Conservation (phyloP, 2,113 vertebrate species). For the Isurus oxyrinchus region DNA sequence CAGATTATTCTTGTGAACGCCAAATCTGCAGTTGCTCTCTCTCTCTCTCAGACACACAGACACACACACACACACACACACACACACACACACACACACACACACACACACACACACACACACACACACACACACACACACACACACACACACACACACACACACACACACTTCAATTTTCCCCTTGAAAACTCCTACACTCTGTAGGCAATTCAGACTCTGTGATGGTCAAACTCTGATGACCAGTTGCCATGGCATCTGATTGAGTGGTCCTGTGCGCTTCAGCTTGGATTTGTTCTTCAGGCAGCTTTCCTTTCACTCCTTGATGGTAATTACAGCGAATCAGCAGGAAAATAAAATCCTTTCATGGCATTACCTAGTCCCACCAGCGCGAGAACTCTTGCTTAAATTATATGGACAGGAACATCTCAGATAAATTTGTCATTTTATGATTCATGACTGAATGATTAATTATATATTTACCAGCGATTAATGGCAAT, state of each 20-base stretch:
- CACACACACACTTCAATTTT: background rate
- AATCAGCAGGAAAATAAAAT: background rate
- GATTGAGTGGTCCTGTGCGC: slow-evolving; percentile 41
- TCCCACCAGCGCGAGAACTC: background rate
- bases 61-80: background rate
- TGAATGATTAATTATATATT: slow-evolving; percentile 2
- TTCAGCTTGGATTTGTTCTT: slow-evolving; percentile 41
- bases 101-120: background rate
- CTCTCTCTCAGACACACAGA: too few species aligned
- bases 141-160: background rate
- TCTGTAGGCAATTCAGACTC: slow-evolving; percentile 14
- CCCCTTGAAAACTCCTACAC: background rate
- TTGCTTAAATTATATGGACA: background rate
- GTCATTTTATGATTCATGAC: slow-evolving; percentile 4
- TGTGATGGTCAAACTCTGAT: slow-evolving; percentile 34
- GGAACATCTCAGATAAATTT: background rate
- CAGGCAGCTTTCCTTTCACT: slow-evolving; percentile 42
- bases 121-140: background rate
- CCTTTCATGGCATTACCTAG: background rate
- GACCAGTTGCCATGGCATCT: slow-evolving; percentile 57
- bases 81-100: background rate
- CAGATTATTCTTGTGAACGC: background rate
- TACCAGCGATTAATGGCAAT: background rate
- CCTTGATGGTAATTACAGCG: slow-evolving; percentile 40
- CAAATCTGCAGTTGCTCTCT: background rate